Base-by-base conservation (phyloP, 1,140 invertebrate genomes). In the Bemisia tabaci region DNA sequence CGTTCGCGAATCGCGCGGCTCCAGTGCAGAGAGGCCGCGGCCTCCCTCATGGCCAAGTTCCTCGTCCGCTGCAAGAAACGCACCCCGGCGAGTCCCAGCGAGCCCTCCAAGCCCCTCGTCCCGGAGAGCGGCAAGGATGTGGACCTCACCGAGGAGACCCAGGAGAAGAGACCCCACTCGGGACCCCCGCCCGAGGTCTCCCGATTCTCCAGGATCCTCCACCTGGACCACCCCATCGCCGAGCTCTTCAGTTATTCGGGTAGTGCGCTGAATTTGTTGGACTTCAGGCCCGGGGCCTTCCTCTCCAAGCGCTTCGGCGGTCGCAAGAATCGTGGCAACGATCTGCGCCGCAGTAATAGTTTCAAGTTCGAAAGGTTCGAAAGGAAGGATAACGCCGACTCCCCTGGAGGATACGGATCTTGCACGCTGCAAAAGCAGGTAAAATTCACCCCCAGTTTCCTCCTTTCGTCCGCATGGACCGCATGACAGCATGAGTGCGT, bases 351-450 rank as follows among this genome's bases (percentile, higher is more conserved):
- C 65, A 89, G 87, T 68, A 90, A 91, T 74, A 90, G 88, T 76
- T 91, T 91, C 79, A 90, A 89, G 77, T 90, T 91, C 73, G 88
- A 91, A 76, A 79, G 87, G 60, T 91, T 90, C 74, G 84, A 88
- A 68, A 79, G 87, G 63, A 82, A 82, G 71, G 85, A 83, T 68
- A 84, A 86, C 65, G 63, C 58, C 9, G 24, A 39, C 11, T 24
- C 11, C n/a, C 21, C 33, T 5, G 17, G n/a, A 2, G 22, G 26
- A 26, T 48, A 22, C 26, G 21, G 69, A 67, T 26, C 26, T 64
- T 2, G 64, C 63, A 17, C 24, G 12, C 5, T 65, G 1, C 60
- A 26, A 12, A 70, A 68, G 61, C 69, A 70, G 69, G 69, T 70
- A 22, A n/a, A 65, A 48, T 48, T n/a, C n/a, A n/a, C n/a, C n/a